Conservation (phyloP, 1,140 invertebrate genomes). For the Oryzaephilus surinamensis region DNA sequence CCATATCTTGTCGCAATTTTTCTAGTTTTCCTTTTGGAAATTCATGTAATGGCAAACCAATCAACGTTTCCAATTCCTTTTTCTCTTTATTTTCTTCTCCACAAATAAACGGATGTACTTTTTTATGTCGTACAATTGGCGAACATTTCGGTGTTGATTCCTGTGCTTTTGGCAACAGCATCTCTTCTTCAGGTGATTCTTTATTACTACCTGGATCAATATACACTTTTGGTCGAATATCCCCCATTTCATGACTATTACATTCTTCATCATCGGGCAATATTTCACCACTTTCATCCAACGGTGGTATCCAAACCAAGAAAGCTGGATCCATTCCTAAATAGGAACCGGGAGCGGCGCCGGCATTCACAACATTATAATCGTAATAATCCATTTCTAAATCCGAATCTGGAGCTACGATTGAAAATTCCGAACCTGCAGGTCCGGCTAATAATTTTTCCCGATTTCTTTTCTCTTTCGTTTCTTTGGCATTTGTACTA, state of each 20-base stretch:
- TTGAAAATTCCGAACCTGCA: constrained; percentile 60
- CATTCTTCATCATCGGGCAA: constrained; percentile 21
- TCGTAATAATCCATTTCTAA: constrained; percentile 82
- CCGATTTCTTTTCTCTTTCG: constrained; percentile 64
- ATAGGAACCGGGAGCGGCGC: constrained; percentile 64
- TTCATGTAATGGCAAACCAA: constrained; percentile 27
- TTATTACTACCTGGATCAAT: constrained; percentile 32
- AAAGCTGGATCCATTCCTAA: constrained; percentile 76
- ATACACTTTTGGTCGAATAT: constrained; percentile 23
- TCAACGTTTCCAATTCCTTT: constrained; percentile 16
- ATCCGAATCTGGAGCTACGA: constrained; percentile 60
- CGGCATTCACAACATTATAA: constrained; percentile 71
- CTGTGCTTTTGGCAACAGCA: constrained; percentile 21
- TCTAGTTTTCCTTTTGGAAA: constrained; percentile 22
- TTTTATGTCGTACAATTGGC: constrained; percentile 11
- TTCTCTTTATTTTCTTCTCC: constrained; percentile 3
- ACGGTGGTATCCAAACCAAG: constrained; percentile 74
- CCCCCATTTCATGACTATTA: constrained; percentile 20
- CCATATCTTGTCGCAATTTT: constrained; percentile 24
- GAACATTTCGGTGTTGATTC: constrained; percentile 12
- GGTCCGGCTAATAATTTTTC: constrained; percentile 53
- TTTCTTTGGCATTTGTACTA: constrained; percentile 57
- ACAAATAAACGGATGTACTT: constrained; percentile 11
- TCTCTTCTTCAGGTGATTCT: constrained; percentile 33
- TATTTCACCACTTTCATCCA: constrained; percentile 44